Conservation (phyloP, 2,888 invertebrate species). For the Heliconius hortense region DNA sequence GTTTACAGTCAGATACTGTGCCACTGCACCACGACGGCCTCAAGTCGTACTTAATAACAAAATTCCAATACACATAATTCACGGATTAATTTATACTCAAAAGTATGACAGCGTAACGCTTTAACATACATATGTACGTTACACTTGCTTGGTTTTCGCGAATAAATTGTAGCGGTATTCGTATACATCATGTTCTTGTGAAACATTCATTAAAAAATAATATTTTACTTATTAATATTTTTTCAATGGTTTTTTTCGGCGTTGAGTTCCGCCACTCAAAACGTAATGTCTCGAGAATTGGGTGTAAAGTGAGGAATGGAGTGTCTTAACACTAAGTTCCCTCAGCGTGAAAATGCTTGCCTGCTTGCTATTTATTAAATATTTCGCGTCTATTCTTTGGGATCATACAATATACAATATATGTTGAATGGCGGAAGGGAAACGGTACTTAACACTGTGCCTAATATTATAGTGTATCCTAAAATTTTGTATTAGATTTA, state of each 20-base stretch:
- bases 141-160: slow-evolving; percentile 34
- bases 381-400: no score
- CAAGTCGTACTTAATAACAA: not conserved
- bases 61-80: slow-evolving; percentile 3
- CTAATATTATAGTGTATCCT: no score
- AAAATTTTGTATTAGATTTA: no score
- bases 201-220: not conserved
- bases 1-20: no score
- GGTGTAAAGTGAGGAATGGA: no score
- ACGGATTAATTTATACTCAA: not conserved
- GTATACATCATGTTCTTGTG: slow-evolving; percentile 24
- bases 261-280: not conserved
- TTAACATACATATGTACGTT: slow-evolving; percentile 16
- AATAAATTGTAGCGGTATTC: slow-evolving; percentile 35
- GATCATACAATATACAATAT: no score
- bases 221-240: no score
- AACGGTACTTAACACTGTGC: no score
- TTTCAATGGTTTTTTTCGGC: not conserved
- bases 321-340: not conserved
- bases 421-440: no score
- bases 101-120: slow-evolving; percentile 16
- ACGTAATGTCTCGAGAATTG: not conserved
- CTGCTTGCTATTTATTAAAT: no score
- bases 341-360: no score
- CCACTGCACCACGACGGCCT: no score